Evolutionary conservation across 2,113 vertebrate species (phyloP), one percentile per base, ranked within the genome.

Genomic region (pig (Sus scrofa)): DNA sequence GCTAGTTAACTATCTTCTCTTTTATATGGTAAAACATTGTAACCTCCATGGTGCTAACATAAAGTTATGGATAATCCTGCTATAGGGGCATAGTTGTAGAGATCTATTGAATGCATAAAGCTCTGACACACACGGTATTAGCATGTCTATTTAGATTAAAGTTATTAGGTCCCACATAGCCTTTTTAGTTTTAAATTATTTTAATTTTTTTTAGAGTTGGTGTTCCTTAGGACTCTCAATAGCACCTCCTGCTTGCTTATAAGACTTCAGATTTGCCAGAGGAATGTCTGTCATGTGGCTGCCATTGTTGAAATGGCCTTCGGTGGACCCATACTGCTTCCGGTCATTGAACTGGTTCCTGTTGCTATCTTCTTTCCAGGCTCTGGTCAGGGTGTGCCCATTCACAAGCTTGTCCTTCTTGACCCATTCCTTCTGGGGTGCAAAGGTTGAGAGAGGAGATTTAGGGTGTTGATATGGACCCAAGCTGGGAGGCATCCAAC

Each of bases 401-500:
- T 99, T 99, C 98, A 99, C 99, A 82, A 99, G 99, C 99, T 99
- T 99, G 98, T 99, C 99, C 98, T 99, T 99, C 98, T 99, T 99
- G 97, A 99, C 98, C 99, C 99, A 99, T 98, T 99, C 99, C 98
- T 99, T 99, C 98, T 99, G 99, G 97, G 99, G 97, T 86, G 98
- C 99, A 98, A 99, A 99, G 94, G 99, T 99, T 85, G 99, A 99
- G 89, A 99, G 99, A 62, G 99, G 99, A 58, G 99, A 99, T 96
- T 99, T 99, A 65, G 99, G 99, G 96, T 99, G 99, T 97, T 99
- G 99, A 97, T 99, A 99, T 20, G 99, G 97, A 95, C 99, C 99
- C 96, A 99, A 97, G 62, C 98, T 99, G 11, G 99, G 99, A 50
- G 99, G 99, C 99, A 99, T 99, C 99, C 99, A 99, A 98, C 99